phyloP scores from a whole-genome alignment of 1,140 invertebrate genomes.

The Bathynomus jamesi region DNA sequence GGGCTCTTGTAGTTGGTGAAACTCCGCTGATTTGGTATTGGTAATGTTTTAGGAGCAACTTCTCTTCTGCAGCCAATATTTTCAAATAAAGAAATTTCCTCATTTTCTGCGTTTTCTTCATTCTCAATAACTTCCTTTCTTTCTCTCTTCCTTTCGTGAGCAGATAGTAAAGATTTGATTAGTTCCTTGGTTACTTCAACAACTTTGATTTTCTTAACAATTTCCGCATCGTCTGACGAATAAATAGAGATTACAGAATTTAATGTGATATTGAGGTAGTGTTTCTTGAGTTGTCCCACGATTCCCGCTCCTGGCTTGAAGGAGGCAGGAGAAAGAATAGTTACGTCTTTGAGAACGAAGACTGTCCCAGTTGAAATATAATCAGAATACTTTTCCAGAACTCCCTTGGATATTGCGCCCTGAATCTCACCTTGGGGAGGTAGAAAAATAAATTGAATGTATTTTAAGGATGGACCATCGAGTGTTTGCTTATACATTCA shows the following conservation, averaged over 20 bases:
- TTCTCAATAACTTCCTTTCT: no score
- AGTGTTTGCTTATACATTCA: no score
- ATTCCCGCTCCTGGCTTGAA: not conserved
- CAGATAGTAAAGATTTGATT: no score
- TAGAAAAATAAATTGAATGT: no score
- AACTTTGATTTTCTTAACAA: conserved; percentile 7
- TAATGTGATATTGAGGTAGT: conserved; percentile 22
- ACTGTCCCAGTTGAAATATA: conserved; percentile 10
- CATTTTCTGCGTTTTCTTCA: no score
- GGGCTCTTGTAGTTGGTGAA: no score
- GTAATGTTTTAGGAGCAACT: no score
- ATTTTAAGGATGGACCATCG: no score
- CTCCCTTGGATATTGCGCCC: conserved; percentile 9
- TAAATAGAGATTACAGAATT: conserved; percentile 17
- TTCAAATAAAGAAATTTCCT: no score
- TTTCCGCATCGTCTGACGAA: conserved; percentile 10
- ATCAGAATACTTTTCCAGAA: conserved; percentile 15
- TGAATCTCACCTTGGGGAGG: conserved; percentile 16
- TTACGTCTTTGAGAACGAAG: conserved; percentile 13
- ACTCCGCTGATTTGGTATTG: no score
- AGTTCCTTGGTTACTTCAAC: not conserved
- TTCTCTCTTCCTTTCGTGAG: no score
- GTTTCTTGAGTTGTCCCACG: not conserved
- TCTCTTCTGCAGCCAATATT: no score
- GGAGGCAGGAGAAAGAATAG: conserved; percentile 13